phyloP scores from a whole-genome alignment of 2,888 invertebrate species.

The Sminthurinus aureus region DNA sequence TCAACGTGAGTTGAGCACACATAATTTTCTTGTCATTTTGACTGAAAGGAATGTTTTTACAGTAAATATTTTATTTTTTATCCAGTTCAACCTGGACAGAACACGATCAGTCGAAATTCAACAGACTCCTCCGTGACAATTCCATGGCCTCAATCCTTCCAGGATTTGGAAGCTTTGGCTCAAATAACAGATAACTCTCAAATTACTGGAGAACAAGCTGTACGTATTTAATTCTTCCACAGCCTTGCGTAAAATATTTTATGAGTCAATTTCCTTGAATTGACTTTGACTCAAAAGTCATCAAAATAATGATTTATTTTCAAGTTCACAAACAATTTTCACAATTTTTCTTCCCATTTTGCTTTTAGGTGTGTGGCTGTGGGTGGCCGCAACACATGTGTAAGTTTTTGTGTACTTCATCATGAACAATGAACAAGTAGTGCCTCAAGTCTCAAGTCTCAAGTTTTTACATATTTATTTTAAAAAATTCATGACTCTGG shows the following conservation, averaged over 20 bases:
- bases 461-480: no score
- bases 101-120: constrained; percentile 73
- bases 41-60: neutral
- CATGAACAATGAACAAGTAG: neutral
- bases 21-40: constrained; percentile 4
- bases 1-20: no score
- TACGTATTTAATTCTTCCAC: no score
- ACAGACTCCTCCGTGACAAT: constrained; percentile 80
- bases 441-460: no score
- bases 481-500: no score
- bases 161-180: constrained; percentile 61
- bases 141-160: constrained; percentile 83
- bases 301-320: no score
- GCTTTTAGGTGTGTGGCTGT: constrained; percentile 89
- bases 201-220: constrained; percentile 13
- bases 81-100: constrained; percentile 69
- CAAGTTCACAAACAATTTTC: no score
- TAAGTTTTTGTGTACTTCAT: constrained; percentile 72
- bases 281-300: no score
- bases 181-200: neutral
- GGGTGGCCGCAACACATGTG: constrained; percentile 88
- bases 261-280: no score
- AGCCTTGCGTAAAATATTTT: no score
- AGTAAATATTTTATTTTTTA: constrained; percentile 12
- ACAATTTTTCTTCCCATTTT: no score